phyloP scores from a whole-genome alignment of 2,797 vertebrate genomes.

The Anisognathus igniventris region DNA sequence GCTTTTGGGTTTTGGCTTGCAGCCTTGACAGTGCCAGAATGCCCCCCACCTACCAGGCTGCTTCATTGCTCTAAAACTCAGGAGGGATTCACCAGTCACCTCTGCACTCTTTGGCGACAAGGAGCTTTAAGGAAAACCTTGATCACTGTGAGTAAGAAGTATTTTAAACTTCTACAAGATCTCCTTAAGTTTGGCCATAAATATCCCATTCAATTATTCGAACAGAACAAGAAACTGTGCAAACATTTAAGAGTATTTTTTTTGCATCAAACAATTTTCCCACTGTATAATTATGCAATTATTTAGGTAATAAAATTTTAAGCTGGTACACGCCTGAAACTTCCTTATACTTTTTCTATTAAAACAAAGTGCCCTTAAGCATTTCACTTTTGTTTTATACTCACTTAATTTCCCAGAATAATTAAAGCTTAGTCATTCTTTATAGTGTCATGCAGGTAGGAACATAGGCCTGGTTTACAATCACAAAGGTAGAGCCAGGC shows the following conservation, averaged over 20 bases:
- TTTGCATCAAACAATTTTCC: neutral
- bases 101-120: neutral
- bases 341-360: slow-evolving; percentile 44
- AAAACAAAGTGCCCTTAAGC: slow-evolving; percentile 18
- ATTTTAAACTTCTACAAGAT: neutral
- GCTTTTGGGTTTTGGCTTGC: neutral
- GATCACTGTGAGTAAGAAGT: neutral
- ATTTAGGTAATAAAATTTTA: slow-evolving; percentile 48
- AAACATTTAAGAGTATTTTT: neutral
- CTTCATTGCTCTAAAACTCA: neutral
- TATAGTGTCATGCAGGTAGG: neutral
- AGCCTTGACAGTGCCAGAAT: neutral
- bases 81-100: neutral
- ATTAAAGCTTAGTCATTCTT: slow-evolving; percentile 44
- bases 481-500: neutral
- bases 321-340: neutral
- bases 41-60: neutral
- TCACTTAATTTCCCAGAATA: slow-evolving; percentile 41
- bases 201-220: neutral
- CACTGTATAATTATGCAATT: slow-evolving; percentile 18
- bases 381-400: slow-evolving; percentile 12
- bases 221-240: neutral
- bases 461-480: neutral
- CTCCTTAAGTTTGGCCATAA: neutral
- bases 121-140: neutral